These are phyloP conservation scores for Gymnorhina tibicen DNA, from an alignment of 2,113 vertebrate species.

Conservation along the genomic window DNA sequence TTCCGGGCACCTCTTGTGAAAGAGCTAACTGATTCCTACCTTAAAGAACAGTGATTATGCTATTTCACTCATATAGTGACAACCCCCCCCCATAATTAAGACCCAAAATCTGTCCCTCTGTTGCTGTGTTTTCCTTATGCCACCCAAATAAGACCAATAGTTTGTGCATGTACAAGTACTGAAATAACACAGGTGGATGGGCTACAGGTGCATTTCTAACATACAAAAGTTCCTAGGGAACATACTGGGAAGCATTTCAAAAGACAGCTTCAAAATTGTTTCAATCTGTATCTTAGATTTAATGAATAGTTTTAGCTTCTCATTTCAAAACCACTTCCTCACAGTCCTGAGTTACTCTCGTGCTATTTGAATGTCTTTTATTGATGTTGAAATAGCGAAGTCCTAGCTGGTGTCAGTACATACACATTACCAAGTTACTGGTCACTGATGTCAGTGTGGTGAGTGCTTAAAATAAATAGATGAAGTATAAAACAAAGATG, in stretches of 20 bases:
- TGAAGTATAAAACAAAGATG: not conserved
- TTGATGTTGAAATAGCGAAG: accelerated
- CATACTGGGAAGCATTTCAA: not conserved
- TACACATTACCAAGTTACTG: not conserved
- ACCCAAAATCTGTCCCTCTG: not conserved
- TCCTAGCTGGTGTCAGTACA: not conserved
- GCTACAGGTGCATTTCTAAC: not conserved
- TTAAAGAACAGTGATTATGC: not conserved
- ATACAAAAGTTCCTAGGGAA: not conserved
- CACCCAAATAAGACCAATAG: not conserved
- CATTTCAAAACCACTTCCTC: not conserved
- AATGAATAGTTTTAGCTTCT: not conserved
- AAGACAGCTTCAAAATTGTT: not conserved
- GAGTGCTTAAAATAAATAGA: not conserved
- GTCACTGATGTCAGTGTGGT: not conserved
- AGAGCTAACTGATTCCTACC: not conserved
- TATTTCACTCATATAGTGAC: not conserved
- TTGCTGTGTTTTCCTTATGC: not conserved
- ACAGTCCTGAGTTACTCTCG: not conserved
- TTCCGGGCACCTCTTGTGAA: not conserved
- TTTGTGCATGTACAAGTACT: not conserved
- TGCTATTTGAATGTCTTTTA: not conserved
- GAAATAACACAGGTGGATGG: not conserved
- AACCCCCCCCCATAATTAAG: not conserved
- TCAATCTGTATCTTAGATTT: not conserved